These are phyloP conservation scores for Dicentrarchus labrax DNA, from an alignment of 2,113 vertebrate species.

Conservation along the genomic window DNA sequence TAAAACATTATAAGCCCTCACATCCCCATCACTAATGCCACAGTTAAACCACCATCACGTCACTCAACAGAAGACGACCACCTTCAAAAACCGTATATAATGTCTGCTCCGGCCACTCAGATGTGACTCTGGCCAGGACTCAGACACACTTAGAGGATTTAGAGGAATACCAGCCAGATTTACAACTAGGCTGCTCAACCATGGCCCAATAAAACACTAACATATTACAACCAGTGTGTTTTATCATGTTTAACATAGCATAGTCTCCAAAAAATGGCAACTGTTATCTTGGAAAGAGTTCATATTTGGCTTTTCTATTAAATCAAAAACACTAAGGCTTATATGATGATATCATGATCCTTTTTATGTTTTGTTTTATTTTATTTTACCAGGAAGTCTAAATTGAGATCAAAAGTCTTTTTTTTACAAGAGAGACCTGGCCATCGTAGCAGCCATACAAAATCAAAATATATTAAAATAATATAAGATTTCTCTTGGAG, in stretches of 20 bases:
- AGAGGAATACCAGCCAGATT: slow-evolving; percentile 55
- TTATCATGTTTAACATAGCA: slow-evolving; percentile 27
- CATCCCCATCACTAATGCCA: slow-evolving; percentile 71
- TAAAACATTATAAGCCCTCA: slow-evolving; percentile 75
- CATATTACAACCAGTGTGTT: slow-evolving; percentile 16
- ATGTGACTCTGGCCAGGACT: slow-evolving; percentile 20
- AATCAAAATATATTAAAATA: background rate
- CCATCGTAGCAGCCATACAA: no score
- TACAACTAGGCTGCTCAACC: slow-evolving; percentile 41
- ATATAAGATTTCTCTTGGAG: background rate
- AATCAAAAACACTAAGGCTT: slow-evolving; percentile 1
- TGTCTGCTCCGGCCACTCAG: slow-evolving; percentile 8
- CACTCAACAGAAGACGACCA: slow-evolving; percentile 56
- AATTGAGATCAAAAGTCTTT: no score
- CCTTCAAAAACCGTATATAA: slow-evolving; percentile 60
- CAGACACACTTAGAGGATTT: slow-evolving; percentile 67
- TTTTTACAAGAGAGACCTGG: no score
- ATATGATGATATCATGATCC: background rate
- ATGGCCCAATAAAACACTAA: slow-evolving; percentile 28
- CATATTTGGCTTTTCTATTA: slow-evolving; percentile 5
- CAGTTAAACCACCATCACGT: slow-evolving; percentile 65
- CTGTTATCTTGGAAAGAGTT: slow-evolving; percentile 24
- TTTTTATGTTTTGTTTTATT: no score
- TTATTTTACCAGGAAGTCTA: no score
- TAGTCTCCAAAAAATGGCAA: slow-evolving; percentile 33